phyloP scores from a whole-genome alignment of 2,797 vertebrate genomes.

The Onychomys leucogaster region DNA sequence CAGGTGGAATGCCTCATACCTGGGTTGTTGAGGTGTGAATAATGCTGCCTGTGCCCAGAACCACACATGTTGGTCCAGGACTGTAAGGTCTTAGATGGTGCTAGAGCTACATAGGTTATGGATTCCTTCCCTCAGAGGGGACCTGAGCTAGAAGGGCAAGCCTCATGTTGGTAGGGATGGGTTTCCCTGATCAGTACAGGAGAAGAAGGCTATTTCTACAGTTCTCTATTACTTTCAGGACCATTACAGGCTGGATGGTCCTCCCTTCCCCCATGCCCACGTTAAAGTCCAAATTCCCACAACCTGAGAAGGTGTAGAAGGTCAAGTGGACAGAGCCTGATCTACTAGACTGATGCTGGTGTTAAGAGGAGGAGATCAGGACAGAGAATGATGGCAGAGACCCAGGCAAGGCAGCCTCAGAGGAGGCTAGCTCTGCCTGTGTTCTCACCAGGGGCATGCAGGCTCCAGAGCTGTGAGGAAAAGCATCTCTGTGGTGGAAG shows the following conservation, averaged over 20 bases:
- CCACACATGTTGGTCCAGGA: fast-evolving
- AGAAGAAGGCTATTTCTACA: not conserved
- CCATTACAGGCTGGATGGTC: not conserved
- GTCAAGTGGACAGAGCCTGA: no score
- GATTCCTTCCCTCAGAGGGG: not conserved
- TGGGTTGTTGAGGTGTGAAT: not conserved
- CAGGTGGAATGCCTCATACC: fast-evolving
- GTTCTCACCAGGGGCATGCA: not conserved
- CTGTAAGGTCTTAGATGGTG: not conserved
- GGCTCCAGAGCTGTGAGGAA: not conserved
- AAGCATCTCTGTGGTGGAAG: not conserved
- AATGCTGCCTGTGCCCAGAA: no score
- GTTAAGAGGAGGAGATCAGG: not conserved
- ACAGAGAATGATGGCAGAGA: not conserved
- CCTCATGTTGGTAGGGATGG: not conserved
- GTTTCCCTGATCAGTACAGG: not conserved
- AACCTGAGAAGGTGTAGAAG: not conserved
- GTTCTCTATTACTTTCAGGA: not conserved
- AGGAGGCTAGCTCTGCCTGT: not conserved
- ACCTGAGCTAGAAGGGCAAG: not conserved
- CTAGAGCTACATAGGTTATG: not conserved
- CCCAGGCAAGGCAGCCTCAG: fast-evolving
- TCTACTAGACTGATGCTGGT: no score
- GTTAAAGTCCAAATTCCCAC: not conserved
- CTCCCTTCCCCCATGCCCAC: no score